A percentile compares a stretch with the other conserved stretches of the same genome.
phyloP scores from a whole-genome alignment of 2,797 vertebrate genomes.

The Channa striata region DNA sequence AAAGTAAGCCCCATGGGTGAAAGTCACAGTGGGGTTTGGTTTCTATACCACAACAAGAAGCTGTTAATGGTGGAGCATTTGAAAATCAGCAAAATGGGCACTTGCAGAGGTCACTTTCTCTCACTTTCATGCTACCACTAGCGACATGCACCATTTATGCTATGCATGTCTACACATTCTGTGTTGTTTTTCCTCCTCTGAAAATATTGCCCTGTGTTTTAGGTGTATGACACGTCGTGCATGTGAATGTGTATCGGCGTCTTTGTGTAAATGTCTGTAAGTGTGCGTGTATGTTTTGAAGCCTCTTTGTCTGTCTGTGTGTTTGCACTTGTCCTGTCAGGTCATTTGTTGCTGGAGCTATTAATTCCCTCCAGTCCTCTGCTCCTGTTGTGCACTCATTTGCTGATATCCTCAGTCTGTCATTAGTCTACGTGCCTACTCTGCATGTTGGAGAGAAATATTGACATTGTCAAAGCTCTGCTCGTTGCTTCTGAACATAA shows the following conservation, averaged over 20 bases:
- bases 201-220: conserved; percentile 17
- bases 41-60: conserved; percentile 41
- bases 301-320: conserved; percentile 63
- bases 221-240: conserved; percentile 13
- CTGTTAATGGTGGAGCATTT: conserved; percentile 57
- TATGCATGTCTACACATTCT: conserved; percentile 22
- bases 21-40: conserved; percentile 69
- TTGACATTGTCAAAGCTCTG: conserved; percentile 76
- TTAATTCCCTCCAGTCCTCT: conserved; percentile 70
- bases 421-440: conserved; percentile 79
- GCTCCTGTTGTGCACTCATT: conserved; percentile 76
- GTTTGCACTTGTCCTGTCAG: conserved; percentile 78
- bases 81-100: conserved; percentile 38
- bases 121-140: conserved; percentile 33
- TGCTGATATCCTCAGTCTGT: conserved; percentile 74
- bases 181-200: conserved; percentile 20
- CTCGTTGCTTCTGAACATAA: conserved; percentile 70
- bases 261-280: conserved; percentile 22
- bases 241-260: conserved; percentile 17
- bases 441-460: conserved; percentile 78
- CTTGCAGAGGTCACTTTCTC: conserved; percentile 53
- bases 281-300: conserved; percentile 25
- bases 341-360: conserved; percentile 77
- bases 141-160: conserved; percentile 36
- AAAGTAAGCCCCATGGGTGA: conserved; percentile 63